Base-by-base conservation (phyloP, 2,797 vertebrate genomes). In the Gymnothorax javanicus region DNA sequence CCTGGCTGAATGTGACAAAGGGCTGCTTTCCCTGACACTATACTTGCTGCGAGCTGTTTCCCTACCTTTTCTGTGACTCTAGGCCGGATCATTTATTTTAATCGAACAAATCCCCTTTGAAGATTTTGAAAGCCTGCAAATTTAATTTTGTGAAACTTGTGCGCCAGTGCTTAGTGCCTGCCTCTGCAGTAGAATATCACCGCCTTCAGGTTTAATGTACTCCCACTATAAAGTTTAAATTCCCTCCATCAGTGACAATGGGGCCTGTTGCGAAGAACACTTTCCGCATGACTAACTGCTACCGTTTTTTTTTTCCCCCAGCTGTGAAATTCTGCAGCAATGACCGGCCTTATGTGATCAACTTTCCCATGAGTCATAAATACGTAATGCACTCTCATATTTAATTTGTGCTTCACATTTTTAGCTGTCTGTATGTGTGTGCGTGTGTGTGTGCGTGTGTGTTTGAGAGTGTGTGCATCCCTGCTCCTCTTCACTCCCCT, bases 381-480 rank as follows among this genome's bases (percentile, higher is more conserved):
- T 81, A 56, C 77, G 11, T 81, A 81, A 81, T 81, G 77, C 77
- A 81, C 77, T 81, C 56, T 81, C 77, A 81, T 54, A 81, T 81
- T 81, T 81, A 81, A 81, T 81, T 54, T 81, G 75, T 3, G 50
- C 15, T 25, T 79, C 50, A 79, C 75, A 20, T 79, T 52, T 75
- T 75, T 73, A 0, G 25, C 2, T 33, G 25, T 33, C 17, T 67
- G 7, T 1, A 4, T 59, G 33, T 43, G 33, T 43, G 33, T 43
- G 33, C 33, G 33, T 43, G 33, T 43, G 33, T 43, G 33, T 43
- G 33, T 43, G 33, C 33, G 33, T 2, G 33, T 43, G 33, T 43
- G 33, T 43, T 43, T 43, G 33, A 43, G 33, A 43, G 64, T 71
- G n/a, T 73, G 25, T 52, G 33, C 13, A 5, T 77, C 52, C 73